These are phyloP conservation scores for Lutraria lutraria DNA, from an alignment of 2,888 invertebrate species.

Conservation along the genomic window DNA sequence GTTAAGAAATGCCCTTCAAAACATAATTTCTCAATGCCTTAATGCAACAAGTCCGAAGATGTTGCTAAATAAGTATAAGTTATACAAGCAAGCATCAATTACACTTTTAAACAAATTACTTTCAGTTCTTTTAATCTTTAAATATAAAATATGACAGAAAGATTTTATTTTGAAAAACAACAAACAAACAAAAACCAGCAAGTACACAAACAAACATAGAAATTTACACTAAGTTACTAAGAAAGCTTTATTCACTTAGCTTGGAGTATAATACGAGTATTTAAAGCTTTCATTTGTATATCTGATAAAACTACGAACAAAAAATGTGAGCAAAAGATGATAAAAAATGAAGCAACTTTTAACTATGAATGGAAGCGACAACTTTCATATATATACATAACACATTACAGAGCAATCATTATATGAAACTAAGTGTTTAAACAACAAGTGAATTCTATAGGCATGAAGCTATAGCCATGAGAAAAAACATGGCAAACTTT, in stretches of 20 bases:
- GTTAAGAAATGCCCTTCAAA: too few species aligned
- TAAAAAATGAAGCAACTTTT: slow-evolving; percentile 5
- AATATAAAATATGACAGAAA: not conserved
- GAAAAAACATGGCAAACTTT: not conserved
- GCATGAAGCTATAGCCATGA: not conserved
- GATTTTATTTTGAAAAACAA: not conserved
- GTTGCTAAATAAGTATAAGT: too few species aligned
- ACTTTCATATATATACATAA: not conserved
- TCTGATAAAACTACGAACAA: slow-evolving; percentile 19
- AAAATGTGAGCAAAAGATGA: slow-evolving; percentile 14
- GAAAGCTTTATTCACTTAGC: not conserved
- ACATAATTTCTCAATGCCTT: too few species aligned
- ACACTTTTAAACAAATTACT: too few species aligned
- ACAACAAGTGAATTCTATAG: slow-evolving; percentile 11
- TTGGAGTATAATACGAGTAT: not conserved
- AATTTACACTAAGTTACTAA: not conserved
- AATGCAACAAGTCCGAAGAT: too few species aligned
- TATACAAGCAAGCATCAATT: too few species aligned
- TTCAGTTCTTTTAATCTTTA: too few species aligned
- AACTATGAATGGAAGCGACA: not conserved
- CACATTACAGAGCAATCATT: not conserved
- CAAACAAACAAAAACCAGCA: not conserved
- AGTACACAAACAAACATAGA: not conserved
- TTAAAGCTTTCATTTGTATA: not conserved
- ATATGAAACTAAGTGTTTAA: not conserved